A percentile compares a stretch with the other conserved stretches of the same genome.
Evolutionary conservation across 2,888 invertebrate genomes (phyloP).

Genomic region (Cerastis rubricosa): DNA sequence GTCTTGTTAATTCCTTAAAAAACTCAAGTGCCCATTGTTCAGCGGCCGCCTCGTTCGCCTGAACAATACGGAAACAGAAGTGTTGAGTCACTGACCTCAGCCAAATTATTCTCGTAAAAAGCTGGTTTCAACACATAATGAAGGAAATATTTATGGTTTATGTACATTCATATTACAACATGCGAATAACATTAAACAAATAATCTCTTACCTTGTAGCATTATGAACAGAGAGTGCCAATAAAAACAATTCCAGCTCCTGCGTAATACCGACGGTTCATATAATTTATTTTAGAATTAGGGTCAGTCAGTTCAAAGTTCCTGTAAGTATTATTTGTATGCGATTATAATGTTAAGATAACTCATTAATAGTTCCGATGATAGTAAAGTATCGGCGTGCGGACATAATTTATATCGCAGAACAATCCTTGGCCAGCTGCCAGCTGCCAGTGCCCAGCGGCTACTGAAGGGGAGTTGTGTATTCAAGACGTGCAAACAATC

Average conservation of each 20-base stretch:
- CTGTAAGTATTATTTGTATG: constrained; percentile 45
- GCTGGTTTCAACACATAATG: constrained; percentile 21
- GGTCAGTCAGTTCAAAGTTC: constrained; percentile 33
- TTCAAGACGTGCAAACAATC: constrained; percentile 74
- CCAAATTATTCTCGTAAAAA: constrained; percentile 47
- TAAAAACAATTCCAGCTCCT: constrained; percentile 4
- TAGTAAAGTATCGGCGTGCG: constrained; percentile 72
- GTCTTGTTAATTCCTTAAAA: constrained; percentile 74
- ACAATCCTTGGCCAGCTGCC: constrained; percentile 77
- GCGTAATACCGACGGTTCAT: background rate
- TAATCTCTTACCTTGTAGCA: constrained; percentile 6
- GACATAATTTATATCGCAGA: constrained; percentile 73
- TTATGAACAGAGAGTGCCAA: background rate
- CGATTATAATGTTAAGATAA: constrained; percentile 43
- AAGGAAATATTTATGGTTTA: constrained; percentile 20
- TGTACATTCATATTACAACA: background rate
- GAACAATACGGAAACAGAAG: constrained; percentile 68
- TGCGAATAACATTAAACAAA: constrained; percentile 11
- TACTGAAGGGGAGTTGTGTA: constrained; percentile 66
- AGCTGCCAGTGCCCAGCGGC: constrained; percentile 52
- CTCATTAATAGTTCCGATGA: constrained; percentile 70
- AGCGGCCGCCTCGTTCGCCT: constrained; percentile 58
- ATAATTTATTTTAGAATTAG: constrained; percentile 26
- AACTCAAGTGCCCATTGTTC: constrained; percentile 73
- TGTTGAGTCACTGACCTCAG: constrained; percentile 64